Percentiles rank a stretch among this genome's conserved stretches.
Conservation (phyloP, 1,140 invertebrate species). For the Camponotus floridanus region DNA sequence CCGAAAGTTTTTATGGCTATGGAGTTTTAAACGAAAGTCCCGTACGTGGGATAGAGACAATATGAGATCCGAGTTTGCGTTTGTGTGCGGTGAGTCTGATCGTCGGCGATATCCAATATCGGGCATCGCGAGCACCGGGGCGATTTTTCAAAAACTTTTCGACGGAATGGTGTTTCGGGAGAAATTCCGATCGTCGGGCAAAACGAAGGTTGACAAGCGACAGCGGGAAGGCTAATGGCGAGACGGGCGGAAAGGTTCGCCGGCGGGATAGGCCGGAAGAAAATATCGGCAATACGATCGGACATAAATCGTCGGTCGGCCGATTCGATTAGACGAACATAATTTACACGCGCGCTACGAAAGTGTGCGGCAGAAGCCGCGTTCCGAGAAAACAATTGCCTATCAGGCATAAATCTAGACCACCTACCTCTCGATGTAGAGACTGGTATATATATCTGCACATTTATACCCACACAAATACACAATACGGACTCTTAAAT, state of each 20-base stretch:
- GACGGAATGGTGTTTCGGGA: slow-evolving; percentile 56
- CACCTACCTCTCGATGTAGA: neutral
- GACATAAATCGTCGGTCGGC: slow-evolving; percentile 80
- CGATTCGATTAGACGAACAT: slow-evolving; percentile 84
- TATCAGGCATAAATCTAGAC: slow-evolving; percentile 76
- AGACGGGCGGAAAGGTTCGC: neutral
- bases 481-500: slow-evolving; percentile 67
- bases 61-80: slow-evolving; percentile 15
- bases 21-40: slow-evolving; percentile 52
- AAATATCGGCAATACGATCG: slow-evolving; percentile 78
- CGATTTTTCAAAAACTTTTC: slow-evolving; percentile 81
- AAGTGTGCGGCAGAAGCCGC: slow-evolving; percentile 53
- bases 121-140: slow-evolving; percentile 38
- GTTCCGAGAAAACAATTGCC: slow-evolving; percentile 80
- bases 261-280: slow-evolving; percentile 60
- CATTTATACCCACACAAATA: neutral
- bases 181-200: slow-evolving; percentile 37
- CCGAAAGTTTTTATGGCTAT: slow-evolving; percentile 46
- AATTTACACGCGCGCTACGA: slow-evolving; percentile 77
- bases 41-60: slow-evolving; percentile 3
- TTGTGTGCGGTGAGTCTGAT: slow-evolving; percentile 40
- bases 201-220: slow-evolving; percentile 34
- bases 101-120: slow-evolving; percentile 73
- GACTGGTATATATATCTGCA: neutral
- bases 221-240: neutral